These are phyloP conservation scores for Astyanax mexicanus DNA, from an alignment of 2,797 vertebrate species.

Conservation along the genomic window DNA sequence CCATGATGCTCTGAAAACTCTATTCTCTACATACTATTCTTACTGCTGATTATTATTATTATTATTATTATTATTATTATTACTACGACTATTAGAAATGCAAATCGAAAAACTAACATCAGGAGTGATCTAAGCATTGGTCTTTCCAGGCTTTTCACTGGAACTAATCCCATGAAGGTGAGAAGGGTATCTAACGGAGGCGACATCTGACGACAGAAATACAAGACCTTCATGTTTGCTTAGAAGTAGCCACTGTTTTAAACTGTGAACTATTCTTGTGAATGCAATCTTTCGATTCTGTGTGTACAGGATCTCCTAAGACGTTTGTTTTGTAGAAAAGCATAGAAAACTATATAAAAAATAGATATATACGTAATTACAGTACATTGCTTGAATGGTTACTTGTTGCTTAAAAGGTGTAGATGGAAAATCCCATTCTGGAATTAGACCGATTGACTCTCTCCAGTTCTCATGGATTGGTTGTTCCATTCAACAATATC, in stretches of 20 bases:
- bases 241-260: conserved; percentile 66
- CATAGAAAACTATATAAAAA: conserved; percentile 40
- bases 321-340: conserved; percentile 42
- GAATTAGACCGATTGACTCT: conserved; percentile 52
- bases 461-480: conserved; percentile 16
- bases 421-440: conserved; percentile 68
- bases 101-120: background rate
- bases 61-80: too few relatives aligned
- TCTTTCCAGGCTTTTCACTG: conserved; percentile 24
- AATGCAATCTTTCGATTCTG: conserved; percentile 56
- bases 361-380: conserved; percentile 23
- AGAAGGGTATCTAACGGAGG: background rate
- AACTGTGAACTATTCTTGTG: conserved; percentile 77
- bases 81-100: conserved; percentile 28
- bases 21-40: conserved; percentile 33
- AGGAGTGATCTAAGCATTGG: background rate
- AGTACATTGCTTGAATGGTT: conserved; percentile 45
- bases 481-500: background rate
- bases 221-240: conserved; percentile 60
- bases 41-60: conserved; percentile 37
- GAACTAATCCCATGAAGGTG: conserved; percentile 26
- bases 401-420: conserved; percentile 53
- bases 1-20: conserved; percentile 14
- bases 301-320: conserved; percentile 36
- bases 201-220: conserved; percentile 49